Percentiles rank a stretch among this genome's conserved stretches.
Conservation (phyloP, 2,113 vertebrate species). For the Pterocles burchelli region DNA sequence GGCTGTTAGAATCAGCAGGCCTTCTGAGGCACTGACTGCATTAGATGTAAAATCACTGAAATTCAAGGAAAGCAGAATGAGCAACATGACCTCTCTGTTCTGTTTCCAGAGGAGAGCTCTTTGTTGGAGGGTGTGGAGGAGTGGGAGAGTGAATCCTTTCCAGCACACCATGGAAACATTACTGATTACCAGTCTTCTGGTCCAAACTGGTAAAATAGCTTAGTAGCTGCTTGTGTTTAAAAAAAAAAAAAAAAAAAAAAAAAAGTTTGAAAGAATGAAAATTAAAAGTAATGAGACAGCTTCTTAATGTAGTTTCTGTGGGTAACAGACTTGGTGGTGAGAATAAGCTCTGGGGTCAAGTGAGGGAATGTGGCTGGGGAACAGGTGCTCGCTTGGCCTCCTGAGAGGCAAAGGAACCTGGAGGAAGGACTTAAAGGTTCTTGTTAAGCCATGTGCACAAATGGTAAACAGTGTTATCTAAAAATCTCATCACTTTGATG, state of each 20-base stretch:
- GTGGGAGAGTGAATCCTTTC: neutral
- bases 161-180: neutral
- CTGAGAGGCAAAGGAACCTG: slow-evolving; percentile 15
- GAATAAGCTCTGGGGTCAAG: neutral
- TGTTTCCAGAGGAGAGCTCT: neutral
- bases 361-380: neutral
- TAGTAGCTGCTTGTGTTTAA: neutral
- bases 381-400: neutral
- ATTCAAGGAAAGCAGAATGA: neutral
- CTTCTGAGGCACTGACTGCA: neutral
- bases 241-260: neutral
- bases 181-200: neutral
- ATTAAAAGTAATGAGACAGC: neutral
- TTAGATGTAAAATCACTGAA: neutral
- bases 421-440: neutral
- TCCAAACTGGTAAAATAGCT: neutral
- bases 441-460: neutral
- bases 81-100: neutral
- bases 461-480: slow-evolving; percentile 33
- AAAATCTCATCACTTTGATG: slow-evolving; percentile 47
- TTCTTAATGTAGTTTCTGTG: neutral
- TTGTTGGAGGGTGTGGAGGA: neutral
- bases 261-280: neutral
- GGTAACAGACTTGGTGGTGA: neutral
- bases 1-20: neutral